These are phyloP conservation scores for Caenorhabditis latens DNA, from an alignment of 1,140 invertebrate genomes.

Conservation along the genomic window DNA sequence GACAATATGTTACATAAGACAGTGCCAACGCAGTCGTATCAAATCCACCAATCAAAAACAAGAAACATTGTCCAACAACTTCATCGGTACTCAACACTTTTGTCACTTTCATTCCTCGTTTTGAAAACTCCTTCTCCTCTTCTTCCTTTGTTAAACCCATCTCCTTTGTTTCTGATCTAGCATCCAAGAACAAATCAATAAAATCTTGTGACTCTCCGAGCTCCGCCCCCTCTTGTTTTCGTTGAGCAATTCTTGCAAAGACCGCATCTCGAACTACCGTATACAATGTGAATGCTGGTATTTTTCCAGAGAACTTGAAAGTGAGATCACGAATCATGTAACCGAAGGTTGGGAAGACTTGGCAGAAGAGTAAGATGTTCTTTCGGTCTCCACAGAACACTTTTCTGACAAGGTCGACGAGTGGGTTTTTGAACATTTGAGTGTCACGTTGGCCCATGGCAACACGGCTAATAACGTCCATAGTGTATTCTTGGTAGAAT, in stretches of 20 bases:
- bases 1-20: slow-evolving; percentile 82
- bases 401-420: not conserved
- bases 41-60: slow-evolving; percentile 81
- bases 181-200: slow-evolving; percentile 52
- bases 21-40: slow-evolving; percentile 85
- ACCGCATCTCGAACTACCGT: not conserved
- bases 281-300: not conserved
- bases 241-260: not conserved
- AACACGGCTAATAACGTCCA: slow-evolving; percentile 46
- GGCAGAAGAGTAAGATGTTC: not conserved
- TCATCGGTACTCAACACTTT: slow-evolving; percentile 77
- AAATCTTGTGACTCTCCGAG: slow-evolving; percentile 25
- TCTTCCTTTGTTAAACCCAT: slow-evolving; percentile 11
- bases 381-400: slow-evolving; percentile 21
- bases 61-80: slow-evolving; percentile 79
- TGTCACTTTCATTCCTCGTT: slow-evolving; percentile 22
- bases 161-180: not conserved
- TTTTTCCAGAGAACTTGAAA: not conserved
- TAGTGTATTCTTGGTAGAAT: slow-evolving; percentile 50
- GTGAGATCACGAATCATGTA: not conserved
- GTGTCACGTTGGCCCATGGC: slow-evolving; percentile 46
- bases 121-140: not conserved
- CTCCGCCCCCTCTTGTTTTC: slow-evolving; percentile 1
- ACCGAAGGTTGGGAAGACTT: slow-evolving; percentile 16
- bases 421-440: slow-evolving; percentile 13